Conservation (phyloP, 2,797 vertebrate genomes). For the Geotrypetes seraphini region DNA sequence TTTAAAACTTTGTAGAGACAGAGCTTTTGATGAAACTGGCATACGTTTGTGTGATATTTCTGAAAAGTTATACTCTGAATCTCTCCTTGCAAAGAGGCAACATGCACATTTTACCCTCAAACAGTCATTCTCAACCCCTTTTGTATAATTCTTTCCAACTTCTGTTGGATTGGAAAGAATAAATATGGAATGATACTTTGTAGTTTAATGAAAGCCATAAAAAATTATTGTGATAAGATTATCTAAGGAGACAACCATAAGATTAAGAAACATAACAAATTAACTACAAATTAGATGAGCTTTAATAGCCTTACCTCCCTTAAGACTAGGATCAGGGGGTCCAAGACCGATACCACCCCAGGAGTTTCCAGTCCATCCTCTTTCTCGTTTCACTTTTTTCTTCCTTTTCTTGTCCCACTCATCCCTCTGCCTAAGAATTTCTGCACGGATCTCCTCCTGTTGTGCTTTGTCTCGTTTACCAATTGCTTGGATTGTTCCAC, state of each 20-base stretch:
- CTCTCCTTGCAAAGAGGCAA: too few relatives aligned
- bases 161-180: too few relatives aligned
- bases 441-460: slow-evolving; percentile 55
- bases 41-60: too few relatives aligned
- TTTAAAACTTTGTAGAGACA: too few relatives aligned
- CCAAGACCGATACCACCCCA: slow-evolving; percentile 85
- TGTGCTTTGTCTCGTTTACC: slow-evolving; percentile 54
- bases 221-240: not conserved
- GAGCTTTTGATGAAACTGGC: too few relatives aligned
- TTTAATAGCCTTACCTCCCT: slow-evolving; percentile 74
- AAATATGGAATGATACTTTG: not conserved
- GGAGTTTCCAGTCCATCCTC: slow-evolving; percentile 80
- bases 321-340: slow-evolving; percentile 76
- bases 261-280: too few relatives aligned
- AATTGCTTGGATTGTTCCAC: slow-evolving; percentile 49
- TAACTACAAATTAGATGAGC: too few relatives aligned
- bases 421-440: slow-evolving; percentile 61
- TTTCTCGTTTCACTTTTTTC: slow-evolving; percentile 66
- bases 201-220: not conserved
- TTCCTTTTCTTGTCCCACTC: slow-evolving; percentile 72
- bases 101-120: too few relatives aligned
- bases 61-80: too few relatives aligned
- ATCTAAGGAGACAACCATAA: not conserved
- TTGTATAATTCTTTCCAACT: too few relatives aligned
- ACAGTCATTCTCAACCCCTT: too few relatives aligned